Evolutionary conservation across 2,113 vertebrate genomes (phyloP).

Genomic region (Laticauda colubrina): DNA sequence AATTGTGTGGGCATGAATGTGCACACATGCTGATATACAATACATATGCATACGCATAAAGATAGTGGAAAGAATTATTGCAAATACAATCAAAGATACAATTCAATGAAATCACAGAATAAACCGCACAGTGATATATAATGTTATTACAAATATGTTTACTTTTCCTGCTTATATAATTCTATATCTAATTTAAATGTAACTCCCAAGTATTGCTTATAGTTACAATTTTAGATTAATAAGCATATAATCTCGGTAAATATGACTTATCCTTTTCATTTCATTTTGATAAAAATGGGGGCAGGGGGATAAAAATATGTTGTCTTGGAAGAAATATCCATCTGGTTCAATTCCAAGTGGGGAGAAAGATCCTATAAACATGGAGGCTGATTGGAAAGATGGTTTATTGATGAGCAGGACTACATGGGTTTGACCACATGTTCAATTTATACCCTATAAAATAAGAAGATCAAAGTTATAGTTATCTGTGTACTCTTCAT

Average conservation of each 20-base stretch:
- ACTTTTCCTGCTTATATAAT: not conserved
- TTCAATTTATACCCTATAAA: not conserved
- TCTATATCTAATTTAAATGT: not conserved
- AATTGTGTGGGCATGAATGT: not conserved
- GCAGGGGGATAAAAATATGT: not conserved
- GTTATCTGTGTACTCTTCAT: not conserved
- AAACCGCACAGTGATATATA: not conserved
- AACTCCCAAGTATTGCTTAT: not conserved
- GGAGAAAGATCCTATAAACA: no score
- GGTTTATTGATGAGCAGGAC: no score
- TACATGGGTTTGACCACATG: no score
- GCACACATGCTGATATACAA: not conserved
- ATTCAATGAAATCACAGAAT: not conserved
- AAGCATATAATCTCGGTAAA: not conserved
- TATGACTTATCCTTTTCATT: not conserved
- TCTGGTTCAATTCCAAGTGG: no score
- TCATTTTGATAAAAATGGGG: not conserved
- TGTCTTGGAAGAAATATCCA: not conserved
- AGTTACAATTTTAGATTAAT: not conserved
- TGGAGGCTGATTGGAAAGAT: no score
- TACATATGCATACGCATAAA: not conserved
- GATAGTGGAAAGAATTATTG: not conserved
- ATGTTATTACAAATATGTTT: not conserved
- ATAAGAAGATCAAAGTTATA: not conserved
- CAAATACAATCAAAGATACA: not conserved